These are phyloP conservation scores for Amblyraja radiata DNA, from an alignment of 2,797 vertebrate species.

Conservation along the genomic window DNA sequence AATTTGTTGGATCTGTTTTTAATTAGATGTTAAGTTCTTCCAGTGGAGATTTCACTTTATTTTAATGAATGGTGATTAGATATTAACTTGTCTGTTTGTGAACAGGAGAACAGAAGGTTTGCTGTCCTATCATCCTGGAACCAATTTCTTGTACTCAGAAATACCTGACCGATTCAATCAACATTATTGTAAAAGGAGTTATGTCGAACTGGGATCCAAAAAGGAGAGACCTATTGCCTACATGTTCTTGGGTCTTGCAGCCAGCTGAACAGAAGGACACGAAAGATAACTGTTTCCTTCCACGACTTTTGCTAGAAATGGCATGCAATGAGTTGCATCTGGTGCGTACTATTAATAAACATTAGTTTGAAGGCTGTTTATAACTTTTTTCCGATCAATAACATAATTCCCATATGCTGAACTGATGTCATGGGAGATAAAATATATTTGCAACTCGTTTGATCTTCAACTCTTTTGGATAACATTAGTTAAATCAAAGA, in stretches of 20 bases:
- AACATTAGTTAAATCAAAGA: background rate
- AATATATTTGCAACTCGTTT: background rate
- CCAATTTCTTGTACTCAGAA: constrained; percentile 66
- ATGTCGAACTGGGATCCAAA: constrained; percentile 58
- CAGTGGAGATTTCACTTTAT: background rate
- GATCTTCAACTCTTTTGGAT: background rate
- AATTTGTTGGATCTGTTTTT: background rate
- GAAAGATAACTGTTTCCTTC: constrained; percentile 49
- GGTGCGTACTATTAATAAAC: constrained; percentile 56
- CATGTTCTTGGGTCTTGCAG: constrained; percentile 75
- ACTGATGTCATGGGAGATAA: background rate
- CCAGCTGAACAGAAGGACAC: constrained; percentile 41
- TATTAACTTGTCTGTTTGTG: background rate
- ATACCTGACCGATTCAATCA: constrained; percentile 54
- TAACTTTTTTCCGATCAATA: background rate
- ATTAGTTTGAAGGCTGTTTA: background rate
- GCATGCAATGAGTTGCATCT: constrained; percentile 56
- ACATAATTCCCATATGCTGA: background rate
- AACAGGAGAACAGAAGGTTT: constrained; percentile 44
- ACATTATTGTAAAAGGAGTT: constrained; percentile 64
- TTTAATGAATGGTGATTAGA: background rate
- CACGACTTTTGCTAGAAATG: constrained; percentile 59
- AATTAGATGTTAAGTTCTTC: background rate
- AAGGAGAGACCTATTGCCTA: constrained; percentile 46
- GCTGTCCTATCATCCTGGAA: constrained; percentile 65